These are phyloP conservation scores for Coilia nasus DNA, from an alignment of 2,797 vertebrate species.

Conservation along the genomic window DNA sequence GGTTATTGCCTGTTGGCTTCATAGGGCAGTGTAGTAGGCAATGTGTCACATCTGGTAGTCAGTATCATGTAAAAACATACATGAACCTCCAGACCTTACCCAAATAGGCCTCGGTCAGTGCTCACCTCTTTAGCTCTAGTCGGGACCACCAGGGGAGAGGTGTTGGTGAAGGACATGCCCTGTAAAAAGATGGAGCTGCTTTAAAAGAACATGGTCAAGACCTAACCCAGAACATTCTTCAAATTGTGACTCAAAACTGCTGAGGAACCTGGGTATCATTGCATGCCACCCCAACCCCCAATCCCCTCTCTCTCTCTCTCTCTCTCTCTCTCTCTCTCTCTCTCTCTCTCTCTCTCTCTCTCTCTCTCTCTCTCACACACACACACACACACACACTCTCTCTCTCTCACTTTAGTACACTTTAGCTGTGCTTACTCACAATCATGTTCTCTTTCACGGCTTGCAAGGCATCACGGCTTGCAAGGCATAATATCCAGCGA, in stretches of 20 bases:
- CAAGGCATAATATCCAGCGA: conserved; percentile 76
- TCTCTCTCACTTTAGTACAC: not conserved
- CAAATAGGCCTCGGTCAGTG: not conserved
- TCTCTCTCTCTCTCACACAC: not conserved
- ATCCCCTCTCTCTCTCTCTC: too few species aligned
- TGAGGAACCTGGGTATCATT: too few species aligned
- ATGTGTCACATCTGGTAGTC: too few species aligned
- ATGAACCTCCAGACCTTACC: too few species aligned
- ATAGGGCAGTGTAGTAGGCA: too few species aligned
- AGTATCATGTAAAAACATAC: too few species aligned
- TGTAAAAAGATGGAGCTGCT: conserved; percentile 43
- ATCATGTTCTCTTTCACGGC: conserved; percentile 78
- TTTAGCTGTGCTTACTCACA: conserved; percentile 61
- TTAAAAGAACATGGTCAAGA: conserved; percentile 8
- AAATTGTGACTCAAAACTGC: too few species aligned
- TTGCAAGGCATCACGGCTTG: conserved; percentile 74
- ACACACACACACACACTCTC: not conserved
- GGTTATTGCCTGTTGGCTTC: too few species aligned
- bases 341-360: not conserved
- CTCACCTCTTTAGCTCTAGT: conserved; percentile 75
- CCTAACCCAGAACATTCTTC: not conserved
- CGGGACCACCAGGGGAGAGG: conserved; percentile 78
- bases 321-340: not conserved
- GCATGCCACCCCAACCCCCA: too few species aligned
- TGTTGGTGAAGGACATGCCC: conserved; percentile 80